phyloP scores from a whole-genome alignment of 30 jellyfish, hydroid and myxozoan species.

The Aurelia aurita region DNA sequence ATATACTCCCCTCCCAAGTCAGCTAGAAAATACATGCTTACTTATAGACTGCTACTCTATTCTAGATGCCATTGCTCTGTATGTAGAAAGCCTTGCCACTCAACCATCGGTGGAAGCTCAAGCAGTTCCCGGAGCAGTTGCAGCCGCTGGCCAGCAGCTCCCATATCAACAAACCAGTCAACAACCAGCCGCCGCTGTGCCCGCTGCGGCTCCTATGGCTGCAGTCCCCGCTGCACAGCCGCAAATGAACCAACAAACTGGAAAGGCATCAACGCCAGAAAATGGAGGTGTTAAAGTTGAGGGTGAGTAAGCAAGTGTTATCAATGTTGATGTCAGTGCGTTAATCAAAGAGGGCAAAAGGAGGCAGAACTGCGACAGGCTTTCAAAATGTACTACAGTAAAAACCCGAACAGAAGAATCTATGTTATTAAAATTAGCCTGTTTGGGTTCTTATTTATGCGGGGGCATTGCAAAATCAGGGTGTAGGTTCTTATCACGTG shows the following conservation, averaged over 20 bases:
- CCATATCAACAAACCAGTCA: slow-evolving; percentile 59
- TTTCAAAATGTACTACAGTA: too few relatives aligned
- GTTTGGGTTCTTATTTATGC: too few relatives aligned
- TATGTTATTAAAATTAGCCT: too few relatives aligned
- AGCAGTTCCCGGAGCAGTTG: slow-evolving; percentile 63
- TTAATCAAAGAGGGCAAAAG: too few relatives aligned
- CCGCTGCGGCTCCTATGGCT: slow-evolving; percentile 70
- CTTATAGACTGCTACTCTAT: too few relatives aligned
- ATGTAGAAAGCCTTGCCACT: slow-evolving; percentile 80
- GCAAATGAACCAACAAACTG: slow-evolving; percentile 59
- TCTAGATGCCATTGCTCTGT: slow-evolving; percentile 80
- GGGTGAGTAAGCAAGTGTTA: slow-evolving; percentile 1
- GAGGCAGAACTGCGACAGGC: too few relatives aligned
- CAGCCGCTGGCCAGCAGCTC: slow-evolving; percentile 66
- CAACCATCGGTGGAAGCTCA: slow-evolving; percentile 37
- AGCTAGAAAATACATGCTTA: too few relatives aligned
- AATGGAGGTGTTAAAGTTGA: slow-evolving; percentile 49
- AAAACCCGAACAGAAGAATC: too few relatives aligned
- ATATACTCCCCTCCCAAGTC: too few relatives aligned
- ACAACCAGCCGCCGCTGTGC: slow-evolving; percentile 51
- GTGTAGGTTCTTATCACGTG: too few relatives aligned
- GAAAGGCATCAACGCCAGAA: slow-evolving; percentile 59
- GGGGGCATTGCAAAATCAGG: too few relatives aligned
- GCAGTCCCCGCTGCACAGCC: slow-evolving; percentile 72
- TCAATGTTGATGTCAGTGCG: too few relatives aligned